Conservation (phyloP, 2,888 invertebrate genomes). For the Selenia dentaria region DNA sequence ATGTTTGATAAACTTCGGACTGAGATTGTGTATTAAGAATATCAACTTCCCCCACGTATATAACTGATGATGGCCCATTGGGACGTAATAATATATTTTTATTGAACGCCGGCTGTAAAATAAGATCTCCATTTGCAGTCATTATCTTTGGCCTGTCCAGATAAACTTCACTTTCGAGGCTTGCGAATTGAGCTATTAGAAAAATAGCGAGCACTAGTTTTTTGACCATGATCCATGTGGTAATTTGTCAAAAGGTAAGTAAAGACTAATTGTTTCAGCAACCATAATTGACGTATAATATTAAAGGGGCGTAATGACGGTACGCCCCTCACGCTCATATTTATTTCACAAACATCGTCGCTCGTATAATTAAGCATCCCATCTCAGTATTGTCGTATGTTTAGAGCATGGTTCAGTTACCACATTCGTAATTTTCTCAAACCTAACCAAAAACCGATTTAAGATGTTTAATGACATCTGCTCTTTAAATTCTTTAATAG, state of each 20-base stretch:
- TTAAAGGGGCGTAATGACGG: neutral
- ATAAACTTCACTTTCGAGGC: constrained; percentile 82
- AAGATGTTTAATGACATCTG: too few species aligned
- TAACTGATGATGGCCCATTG: constrained; percentile 86
- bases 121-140: constrained; percentile 90
- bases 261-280: constrained; percentile 25
- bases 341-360: neutral
- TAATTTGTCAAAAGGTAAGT: constrained; percentile 22
- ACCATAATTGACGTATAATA: neutral
- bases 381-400: too few species aligned
- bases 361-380: too few species aligned
- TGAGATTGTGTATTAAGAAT: constrained; percentile 74
- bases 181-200: constrained; percentile 44
- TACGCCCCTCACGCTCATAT: constrained; percentile 1
- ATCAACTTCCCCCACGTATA: constrained; percentile 90
- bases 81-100: constrained; percentile 91
- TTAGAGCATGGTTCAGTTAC: too few species aligned
- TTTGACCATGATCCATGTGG: constrained; percentile 55
- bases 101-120: constrained; percentile 90
- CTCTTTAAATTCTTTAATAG: too few species aligned
- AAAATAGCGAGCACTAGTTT: constrained; percentile 43
- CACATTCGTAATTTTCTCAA: too few species aligned
- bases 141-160: constrained; percentile 84
- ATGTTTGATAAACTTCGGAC: constrained; percentile 28
- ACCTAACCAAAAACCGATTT: too few species aligned